Evolutionary conservation across 1,140 invertebrate genomes (phyloP).

Genomic region (Linepithema humile): DNA sequence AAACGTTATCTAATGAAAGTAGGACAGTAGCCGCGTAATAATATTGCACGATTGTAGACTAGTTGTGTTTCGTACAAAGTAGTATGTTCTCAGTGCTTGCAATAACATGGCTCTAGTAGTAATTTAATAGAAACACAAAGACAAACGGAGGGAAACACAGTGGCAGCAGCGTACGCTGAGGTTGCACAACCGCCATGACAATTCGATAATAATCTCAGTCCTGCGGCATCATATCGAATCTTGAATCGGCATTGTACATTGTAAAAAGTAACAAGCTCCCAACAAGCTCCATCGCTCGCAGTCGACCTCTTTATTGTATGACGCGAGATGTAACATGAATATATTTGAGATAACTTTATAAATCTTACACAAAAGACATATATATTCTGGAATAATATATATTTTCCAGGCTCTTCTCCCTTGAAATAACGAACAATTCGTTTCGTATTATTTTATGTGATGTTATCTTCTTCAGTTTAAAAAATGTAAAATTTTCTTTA

Average conservation of each 20-base stretch:
- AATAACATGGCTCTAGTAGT: constrained; percentile 34
- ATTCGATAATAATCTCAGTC: constrained; percentile 55
- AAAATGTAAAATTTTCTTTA: neutral
- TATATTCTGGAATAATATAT: neutral
- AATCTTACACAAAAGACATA: neutral
- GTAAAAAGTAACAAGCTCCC: constrained; percentile 55
- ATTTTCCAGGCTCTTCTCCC: too few relatives aligned
- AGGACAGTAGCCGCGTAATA: constrained; percentile 21
- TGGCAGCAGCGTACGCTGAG: neutral
- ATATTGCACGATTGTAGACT: constrained; percentile 3
- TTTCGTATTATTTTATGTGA: too few relatives aligned
- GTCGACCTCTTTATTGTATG: neutral
- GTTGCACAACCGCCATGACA: constrained; percentile 25
- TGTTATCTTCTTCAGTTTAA: neutral
- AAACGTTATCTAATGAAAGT: neutral
- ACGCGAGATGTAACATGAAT: neutral
- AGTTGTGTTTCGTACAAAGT: constrained; percentile 8
- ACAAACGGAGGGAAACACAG: constrained; percentile 31
- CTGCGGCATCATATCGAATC: neutral
- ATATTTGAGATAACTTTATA: neutral
- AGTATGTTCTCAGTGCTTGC: constrained; percentile 26
- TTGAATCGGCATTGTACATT: neutral
- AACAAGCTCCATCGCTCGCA: neutral
- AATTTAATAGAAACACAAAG: constrained; percentile 55
- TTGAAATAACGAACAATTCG: neutral